Conservation (phyloP, 2,113 vertebrate genomes). For the Xenopus laevis region DNA sequence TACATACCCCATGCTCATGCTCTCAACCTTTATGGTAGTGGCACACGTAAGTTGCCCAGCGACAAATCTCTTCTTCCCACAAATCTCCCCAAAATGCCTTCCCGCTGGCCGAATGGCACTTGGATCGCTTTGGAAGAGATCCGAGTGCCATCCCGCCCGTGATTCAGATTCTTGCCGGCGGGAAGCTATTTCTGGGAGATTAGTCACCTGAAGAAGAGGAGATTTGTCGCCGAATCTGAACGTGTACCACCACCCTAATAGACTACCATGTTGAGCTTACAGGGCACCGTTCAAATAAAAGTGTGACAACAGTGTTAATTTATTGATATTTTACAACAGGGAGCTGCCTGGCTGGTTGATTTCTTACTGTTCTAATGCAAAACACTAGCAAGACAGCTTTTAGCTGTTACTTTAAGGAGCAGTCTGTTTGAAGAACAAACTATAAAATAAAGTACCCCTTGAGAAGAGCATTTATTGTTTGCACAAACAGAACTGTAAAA, state of each 20-base stretch:
- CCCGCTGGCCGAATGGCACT: too few species aligned
- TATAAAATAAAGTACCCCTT: conserved; percentile 32
- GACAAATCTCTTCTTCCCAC: too few species aligned
- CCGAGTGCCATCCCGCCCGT: too few species aligned
- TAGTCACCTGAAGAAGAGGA: too few species aligned
- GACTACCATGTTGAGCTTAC: background rate
- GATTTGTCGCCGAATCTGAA: too few species aligned
- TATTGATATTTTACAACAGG: conserved; percentile 10
- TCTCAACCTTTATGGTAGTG: too few species aligned
- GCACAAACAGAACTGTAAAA: background rate
- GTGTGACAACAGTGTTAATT: conserved; percentile 1
- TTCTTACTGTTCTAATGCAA: conserved; percentile 29
- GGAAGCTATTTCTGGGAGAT: too few species aligned
- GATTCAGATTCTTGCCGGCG: too few species aligned
- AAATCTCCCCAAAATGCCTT: too few species aligned
- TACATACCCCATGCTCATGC: background rate
- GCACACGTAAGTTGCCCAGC: too few species aligned
- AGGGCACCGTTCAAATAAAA: background rate
- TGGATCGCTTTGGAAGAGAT: too few species aligned
- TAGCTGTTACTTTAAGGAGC: conserved; percentile 19
- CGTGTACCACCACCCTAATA: too few species aligned
- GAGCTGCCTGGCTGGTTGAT: conserved; percentile 9
- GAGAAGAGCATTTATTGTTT: conserved; percentile 12
- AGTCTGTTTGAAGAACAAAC: conserved; percentile 32
- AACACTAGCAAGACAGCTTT: conserved; percentile 13